Base-by-base conservation (phyloP, 1,140 invertebrate species). In the Sarcophaga peregrina region DNA sequence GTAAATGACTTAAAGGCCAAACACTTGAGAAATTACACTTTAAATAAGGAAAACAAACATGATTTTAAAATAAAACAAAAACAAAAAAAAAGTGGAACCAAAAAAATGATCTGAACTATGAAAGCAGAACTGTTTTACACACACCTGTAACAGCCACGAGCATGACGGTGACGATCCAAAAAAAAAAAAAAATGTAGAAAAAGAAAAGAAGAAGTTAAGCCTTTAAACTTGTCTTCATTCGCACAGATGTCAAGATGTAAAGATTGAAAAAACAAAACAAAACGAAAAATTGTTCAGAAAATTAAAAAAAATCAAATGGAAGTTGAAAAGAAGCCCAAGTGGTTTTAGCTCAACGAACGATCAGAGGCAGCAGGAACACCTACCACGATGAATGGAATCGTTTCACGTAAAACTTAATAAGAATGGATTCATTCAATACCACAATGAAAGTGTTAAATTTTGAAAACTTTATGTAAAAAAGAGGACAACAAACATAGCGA, bases 1-100 rank as follows among this genome's bases (percentile, higher is more conserved):
- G 20, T 68, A 68, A 68, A 68, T 68, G 17, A 68, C 62, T 68
- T 68, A 68, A 68, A 68, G 62, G 62, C 62, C 62, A 68, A 68
- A 68, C 62, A 68, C 62, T 68, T 68, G 20, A 68, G 20, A 68
- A 68, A 20, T 68, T 68, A 68, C 62, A 68, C 62, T 68, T 68
- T 20, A 68, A 68, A 68, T 68, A 68, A 68, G 9, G 20, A 68
- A 68, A 68, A 20, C 17, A 68, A 68, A 68, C 17, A 68, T 68
- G 62, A 68, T 2, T 68, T 58, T 58, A 58, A 58, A 13, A 4
- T 37, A 5, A 58, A 58, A 58, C 15, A 58, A 58, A 58, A 58
- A 20, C n/a, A 68, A 68, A 68, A 5, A 68, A n/a, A 62, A 37
- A 37, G 4, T 37, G 4, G 4, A 37, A 37, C 0, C 62, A 25